A percentile compares a stretch with the other conserved stretches of the same genome.
phyloP scores from a whole-genome alignment of 2,113 vertebrate genomes.

The Seriola rivoliana region DNA sequence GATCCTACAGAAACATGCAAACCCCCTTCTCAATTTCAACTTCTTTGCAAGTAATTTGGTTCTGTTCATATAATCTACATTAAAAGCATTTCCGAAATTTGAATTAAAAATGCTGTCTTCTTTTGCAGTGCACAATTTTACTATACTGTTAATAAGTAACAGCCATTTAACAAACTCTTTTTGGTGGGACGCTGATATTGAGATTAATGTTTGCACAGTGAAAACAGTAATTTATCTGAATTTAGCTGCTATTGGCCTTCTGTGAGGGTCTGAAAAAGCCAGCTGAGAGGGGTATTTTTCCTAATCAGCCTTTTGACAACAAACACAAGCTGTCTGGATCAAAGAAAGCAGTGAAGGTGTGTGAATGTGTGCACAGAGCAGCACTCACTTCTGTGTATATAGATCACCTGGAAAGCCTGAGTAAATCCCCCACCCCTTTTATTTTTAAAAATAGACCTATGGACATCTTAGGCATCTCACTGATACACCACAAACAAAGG shows the following conservation, averaged over 20 bases:
- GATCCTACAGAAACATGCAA: constrained; percentile 48
- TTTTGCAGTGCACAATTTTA: constrained; percentile 46
- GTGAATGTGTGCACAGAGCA: constrained; percentile 38
- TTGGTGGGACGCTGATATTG: constrained; percentile 67
- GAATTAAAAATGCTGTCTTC: constrained; percentile 43
- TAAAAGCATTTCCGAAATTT: constrained; percentile 48
- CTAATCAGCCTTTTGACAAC: constrained; percentile 76
- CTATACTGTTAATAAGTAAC: constrained; percentile 59
- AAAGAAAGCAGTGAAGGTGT: constrained; percentile 56
- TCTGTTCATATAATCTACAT: constrained; percentile 45
- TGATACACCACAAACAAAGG: constrained; percentile 69
- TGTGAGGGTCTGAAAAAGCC: constrained; percentile 37
- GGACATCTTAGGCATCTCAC: constrained; percentile 28
- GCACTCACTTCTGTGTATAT: constrained; percentile 24
- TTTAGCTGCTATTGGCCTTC: constrained; percentile 74
- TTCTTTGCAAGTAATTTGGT: constrained; percentile 45
- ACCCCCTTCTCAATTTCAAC: constrained; percentile 45
- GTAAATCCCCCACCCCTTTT: constrained; percentile 30
- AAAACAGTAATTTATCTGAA: constrained; percentile 60
- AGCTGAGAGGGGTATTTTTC: constrained; percentile 55
- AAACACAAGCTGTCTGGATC: constrained; percentile 76
- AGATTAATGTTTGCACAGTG: constrained; percentile 61
- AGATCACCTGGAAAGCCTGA: constrained; percentile 58
- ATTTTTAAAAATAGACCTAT: constrained; percentile 41
- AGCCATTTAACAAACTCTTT: constrained; percentile 55